These are phyloP conservation scores for Diploscapter pachys DNA, from an alignment of 1,140 invertebrate genomes.

Conservation along the genomic window DNA sequence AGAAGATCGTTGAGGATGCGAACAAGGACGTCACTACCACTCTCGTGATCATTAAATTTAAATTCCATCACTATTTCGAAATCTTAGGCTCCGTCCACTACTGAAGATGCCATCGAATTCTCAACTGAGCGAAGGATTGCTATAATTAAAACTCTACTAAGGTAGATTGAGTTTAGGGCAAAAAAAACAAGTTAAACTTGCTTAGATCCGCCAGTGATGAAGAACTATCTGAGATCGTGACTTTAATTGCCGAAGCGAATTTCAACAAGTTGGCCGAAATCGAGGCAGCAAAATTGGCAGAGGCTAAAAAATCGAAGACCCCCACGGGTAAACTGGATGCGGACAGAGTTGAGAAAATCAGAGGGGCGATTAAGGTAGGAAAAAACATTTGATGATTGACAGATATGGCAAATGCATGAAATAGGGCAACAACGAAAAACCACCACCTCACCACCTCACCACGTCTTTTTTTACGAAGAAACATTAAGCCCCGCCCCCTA, in stretches of 20 bases:
- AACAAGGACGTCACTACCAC: not conserved
- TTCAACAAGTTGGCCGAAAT: slow-evolving; percentile 5
- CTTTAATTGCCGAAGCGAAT: slow-evolving; percentile 16
- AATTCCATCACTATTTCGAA: slow-evolving; percentile 8
- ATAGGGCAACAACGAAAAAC: too few relatives aligned
- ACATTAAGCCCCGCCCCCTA: too few relatives aligned
- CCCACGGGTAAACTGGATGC: too few relatives aligned
- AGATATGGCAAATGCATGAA: slow-evolving; percentile 13
- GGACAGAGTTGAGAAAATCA: not conserved
- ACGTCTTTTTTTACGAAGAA: too few relatives aligned
- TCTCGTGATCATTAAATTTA: not conserved
- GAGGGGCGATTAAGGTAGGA: not conserved
- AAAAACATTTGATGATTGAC: not conserved
- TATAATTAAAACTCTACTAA: not conserved
- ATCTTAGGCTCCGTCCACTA: not conserved
- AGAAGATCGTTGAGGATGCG: slow-evolving; percentile 8
- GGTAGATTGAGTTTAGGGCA: slow-evolving; percentile 1
- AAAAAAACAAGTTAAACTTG: slow-evolving; percentile 10
- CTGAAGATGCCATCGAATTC: not conserved
- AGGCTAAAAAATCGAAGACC: too few relatives aligned
- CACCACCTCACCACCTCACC: too few relatives aligned
- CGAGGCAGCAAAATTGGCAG: not conserved
- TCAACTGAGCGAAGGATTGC: not conserved
- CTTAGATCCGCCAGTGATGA: slow-evolving; percentile 9
- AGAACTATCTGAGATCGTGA: slow-evolving; percentile 14